phyloP scores from a whole-genome alignment of 2,113 vertebrate genomes.

The Hystrix brachyura region DNA sequence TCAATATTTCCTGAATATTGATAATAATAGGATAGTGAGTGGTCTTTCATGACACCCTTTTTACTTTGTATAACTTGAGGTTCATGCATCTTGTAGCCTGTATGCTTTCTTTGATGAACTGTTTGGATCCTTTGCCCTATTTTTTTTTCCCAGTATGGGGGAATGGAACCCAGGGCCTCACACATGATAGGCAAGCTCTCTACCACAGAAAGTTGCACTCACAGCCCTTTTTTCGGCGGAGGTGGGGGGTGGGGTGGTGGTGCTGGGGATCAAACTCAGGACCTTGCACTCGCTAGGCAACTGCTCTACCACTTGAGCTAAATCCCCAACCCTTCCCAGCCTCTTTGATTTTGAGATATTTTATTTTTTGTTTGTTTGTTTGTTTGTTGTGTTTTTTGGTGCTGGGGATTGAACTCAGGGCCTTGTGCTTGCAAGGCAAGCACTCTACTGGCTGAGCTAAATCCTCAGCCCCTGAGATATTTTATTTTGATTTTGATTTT shows the following conservation, averaged over 20 bases:
- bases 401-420: neutral
- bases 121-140: neutral
- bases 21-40: neutral
- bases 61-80: conserved; percentile 33
- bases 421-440: neutral
- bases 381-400: too few relatives aligned
- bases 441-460: neutral
- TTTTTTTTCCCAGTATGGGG: neutral
- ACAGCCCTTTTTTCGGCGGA: too few relatives aligned
- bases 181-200: neutral
- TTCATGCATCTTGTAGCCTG: neutral
- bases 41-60: conserved; percentile 6
- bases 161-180: neutral
- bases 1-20: neutral
- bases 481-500: neutral
- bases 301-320: too few relatives aligned
- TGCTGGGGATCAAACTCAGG: too few relatives aligned
- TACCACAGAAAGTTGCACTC: neutral
- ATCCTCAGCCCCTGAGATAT: neutral
- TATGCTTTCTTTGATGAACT: neutral
- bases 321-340: too few relatives aligned
- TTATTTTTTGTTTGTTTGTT: too few relatives aligned
- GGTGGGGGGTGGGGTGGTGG: too few relatives aligned
- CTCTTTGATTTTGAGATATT: too few relatives aligned
- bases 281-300: too few relatives aligned